Evolutionary conservation across 2,888 invertebrate genomes (phyloP), one percentile per base, ranked within the genome.

Genomic region (Allygus modestus): DNA sequence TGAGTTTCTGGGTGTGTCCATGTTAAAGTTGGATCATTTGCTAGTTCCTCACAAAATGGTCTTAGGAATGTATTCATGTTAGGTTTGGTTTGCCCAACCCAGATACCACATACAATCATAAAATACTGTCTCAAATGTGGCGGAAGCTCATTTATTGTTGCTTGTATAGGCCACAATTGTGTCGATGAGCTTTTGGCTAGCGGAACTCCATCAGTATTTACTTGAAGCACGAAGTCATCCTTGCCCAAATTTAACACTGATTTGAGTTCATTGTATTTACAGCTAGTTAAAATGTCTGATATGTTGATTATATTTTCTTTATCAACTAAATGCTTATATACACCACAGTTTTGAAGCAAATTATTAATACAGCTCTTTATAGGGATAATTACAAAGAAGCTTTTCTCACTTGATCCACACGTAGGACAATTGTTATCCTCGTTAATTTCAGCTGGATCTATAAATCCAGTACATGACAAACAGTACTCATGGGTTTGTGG

Each of bases 61-160:
- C 26, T 20, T 5, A 58, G 12, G 23, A 58, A 58, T 1, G 58
- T 58, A 58, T 58, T 58, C 58, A 58, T 58, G 26, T 58, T 58
- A 15, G 58, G 58, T 20, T 58, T 58, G 12, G 20, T 58, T 26
- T 58, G 7, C n/a, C 51, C 51, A 23, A 58, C 58, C 58, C 58
- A 58, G 2, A 58, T 20, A 58, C 58, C 58, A 58, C 58, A 58
- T 23, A 58, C 58, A 58, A 58, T 23, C 20, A 58, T 58, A 20
- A 58, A 58, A 1, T 58, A 9, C 2, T 20, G 20, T 23, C 58
- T 58, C 20, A 58, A 58, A 58, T 58, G 58, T 58, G 23, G 58
- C 12, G 58, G 58, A 20, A 58, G 23, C 26, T 23, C 23, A 23
- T 58, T 58, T 20, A 58, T 58, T 23, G 58, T 58, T 23, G 23